phyloP scores from a whole-genome alignment of 2,888 invertebrate genomes.

The Limnephilus auricula region DNA sequence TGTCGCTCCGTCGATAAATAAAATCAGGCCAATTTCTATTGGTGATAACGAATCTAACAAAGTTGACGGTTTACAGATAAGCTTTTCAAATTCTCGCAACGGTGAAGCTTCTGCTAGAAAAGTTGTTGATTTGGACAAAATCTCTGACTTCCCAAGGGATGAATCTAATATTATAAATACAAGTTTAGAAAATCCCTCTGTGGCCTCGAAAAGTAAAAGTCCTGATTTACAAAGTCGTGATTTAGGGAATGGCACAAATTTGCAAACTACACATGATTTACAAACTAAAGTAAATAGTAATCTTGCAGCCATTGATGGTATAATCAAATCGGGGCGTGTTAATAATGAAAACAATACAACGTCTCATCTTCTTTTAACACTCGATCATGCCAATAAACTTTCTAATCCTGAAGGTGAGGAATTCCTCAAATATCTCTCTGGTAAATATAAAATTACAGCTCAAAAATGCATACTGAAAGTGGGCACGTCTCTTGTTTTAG shows the following conservation, averaged over 20 bases:
- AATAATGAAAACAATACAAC: conserved; percentile 68
- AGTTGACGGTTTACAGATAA: background rate
- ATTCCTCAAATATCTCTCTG: conserved; percentile 73
- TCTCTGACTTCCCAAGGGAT: background rate
- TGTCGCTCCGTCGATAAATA: background rate
- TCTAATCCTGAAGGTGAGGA: conserved; percentile 74
- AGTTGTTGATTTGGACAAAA: conserved; percentile 2
- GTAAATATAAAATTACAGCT: conserved; percentile 69
- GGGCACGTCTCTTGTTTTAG: conserved; percentile 33
- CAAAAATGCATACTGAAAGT: conserved; percentile 16
- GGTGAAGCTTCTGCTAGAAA: conserved; percentile 8
- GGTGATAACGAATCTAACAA: background rate
- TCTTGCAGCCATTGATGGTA: background rate
- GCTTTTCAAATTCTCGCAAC: background rate
- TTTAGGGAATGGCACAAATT: background rate
- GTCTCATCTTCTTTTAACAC: conserved; percentile 76
- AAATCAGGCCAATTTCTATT: background rate
- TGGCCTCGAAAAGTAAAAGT: background rate
- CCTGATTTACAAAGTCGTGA: background rate
- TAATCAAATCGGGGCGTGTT: background rate
- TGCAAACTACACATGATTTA: background rate
- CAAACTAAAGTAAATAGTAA: background rate
- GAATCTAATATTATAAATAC: background rate
- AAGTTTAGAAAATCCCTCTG: background rate
- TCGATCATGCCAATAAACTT: conserved; percentile 74